Evolutionary conservation across 2,888 invertebrate genomes (phyloP), one percentile per base, ranked within the genome.

Genomic region (Latrodectus hesperus): DNA sequence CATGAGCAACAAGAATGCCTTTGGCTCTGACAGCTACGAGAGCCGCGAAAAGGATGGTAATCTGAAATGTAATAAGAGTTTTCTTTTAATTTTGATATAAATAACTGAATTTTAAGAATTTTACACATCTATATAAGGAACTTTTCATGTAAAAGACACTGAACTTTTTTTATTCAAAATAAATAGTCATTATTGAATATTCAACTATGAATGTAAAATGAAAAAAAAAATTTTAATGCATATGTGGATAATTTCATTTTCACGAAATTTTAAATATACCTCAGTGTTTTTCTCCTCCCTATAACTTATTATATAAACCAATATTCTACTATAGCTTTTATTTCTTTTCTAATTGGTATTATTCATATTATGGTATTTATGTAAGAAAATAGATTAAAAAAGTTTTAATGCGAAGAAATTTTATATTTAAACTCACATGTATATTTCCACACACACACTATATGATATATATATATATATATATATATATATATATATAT

Each of bases 11-110:
- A 10, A 73, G 55, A 78, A 79, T 51, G 53, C 8, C 68, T 9
- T 26, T 60, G 22, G 74, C 84, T 9, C 78, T 38, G 49, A 38
- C 78, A 17, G 74, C 84, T 53, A 78, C 84, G 11, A 84, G 12
- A 38, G 51, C 53, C 17, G 72, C 65, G 65, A 64, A 84, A 14
- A 84, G 55, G 51, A 84, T 65, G 60, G 67, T 10, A 22, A 78
- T 26, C 84, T 84, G 49, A 65, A 53, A 72, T 8, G 51, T 3
- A 51, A 1, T 53, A 53, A 26, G 51, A 9, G 22, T 52, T n/a
- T 67, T 52, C 49, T 4, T 8, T 16, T 14, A 64, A 38, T 38
- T 38, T 38, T 38, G 2, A 60, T 64, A 4, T 14, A 16, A 64
- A 64, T n/a, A 9, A 16, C n/a, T 0, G 64, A 6, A 64, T 5